These are phyloP conservation scores for Zaprionus inermis DNA, from an alignment of 1,140 invertebrate genomes.

Conservation along the genomic window DNA sequence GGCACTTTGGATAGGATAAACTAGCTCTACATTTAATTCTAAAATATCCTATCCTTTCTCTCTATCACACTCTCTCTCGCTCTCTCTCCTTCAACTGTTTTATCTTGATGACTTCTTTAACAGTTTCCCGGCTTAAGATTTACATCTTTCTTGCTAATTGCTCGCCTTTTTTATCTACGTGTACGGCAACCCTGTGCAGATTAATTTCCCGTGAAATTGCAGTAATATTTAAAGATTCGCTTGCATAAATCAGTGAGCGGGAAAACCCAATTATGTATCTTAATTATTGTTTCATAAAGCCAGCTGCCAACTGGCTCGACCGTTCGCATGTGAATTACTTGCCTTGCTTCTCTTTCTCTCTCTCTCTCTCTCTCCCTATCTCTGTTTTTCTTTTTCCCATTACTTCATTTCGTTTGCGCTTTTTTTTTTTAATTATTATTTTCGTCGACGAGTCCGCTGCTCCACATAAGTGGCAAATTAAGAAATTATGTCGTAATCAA, in stretches of 20 bases:
- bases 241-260: conserved; percentile 20
- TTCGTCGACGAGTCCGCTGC: conserved; percentile 19
- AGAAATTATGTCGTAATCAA: conserved; percentile 33
- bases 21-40: no score
- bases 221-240: neutral
- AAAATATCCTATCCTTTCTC: no score
- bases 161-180: neutral
- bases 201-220: conserved; percentile 1
- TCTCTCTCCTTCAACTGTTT: neutral
- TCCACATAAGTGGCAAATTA: conserved; percentile 39
- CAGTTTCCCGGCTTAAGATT: neutral
- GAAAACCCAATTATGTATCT: conserved; percentile 35
- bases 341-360: neutral
- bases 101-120: neutral
- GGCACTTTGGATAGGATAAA: no score
- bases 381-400: conserved; percentile 28
- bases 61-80: no score
- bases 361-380: neutral
- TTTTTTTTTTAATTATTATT: conserved; percentile 44
- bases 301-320: neutral
- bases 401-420: conserved; percentile 23
- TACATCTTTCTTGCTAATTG: neutral
- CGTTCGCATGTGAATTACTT: neutral
- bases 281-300: conserved; percentile 34
- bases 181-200: neutral